Evolutionary conservation across 2,888 invertebrate species (phyloP).

Genomic region (Dryadula phaetusa): DNA sequence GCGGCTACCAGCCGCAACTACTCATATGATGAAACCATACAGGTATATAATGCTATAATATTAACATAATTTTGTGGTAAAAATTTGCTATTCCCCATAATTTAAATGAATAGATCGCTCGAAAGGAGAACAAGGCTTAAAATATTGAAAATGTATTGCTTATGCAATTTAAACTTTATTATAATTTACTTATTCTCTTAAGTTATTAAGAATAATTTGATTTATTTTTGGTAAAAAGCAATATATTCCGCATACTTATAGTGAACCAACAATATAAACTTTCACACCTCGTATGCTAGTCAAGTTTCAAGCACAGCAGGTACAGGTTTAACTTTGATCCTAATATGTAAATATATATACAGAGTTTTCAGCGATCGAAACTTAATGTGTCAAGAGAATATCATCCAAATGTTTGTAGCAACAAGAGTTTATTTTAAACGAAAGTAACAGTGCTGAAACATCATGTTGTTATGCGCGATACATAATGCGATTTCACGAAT

Average conservation of each 20-base stretch:
- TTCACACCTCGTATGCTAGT: slow-evolving; percentile 15
- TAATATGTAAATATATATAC: slow-evolving; percentile 27
- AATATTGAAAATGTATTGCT: too few relatives aligned
- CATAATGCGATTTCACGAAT: slow-evolving; percentile 60
- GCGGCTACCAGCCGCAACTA: slow-evolving; percentile 69
- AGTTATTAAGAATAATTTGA: background rate
- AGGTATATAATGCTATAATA: slow-evolving; percentile 57
- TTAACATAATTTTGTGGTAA: slow-evolving; percentile 43
- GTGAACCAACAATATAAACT: slow-evolving; percentile 9
- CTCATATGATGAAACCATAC: slow-evolving; percentile 79
- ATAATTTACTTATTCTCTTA: too few relatives aligned
- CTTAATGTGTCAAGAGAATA: slow-evolving; percentile 8
- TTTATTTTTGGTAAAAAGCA: background rate
- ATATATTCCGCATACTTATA: background rate
- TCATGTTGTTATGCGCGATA: slow-evolving; percentile 64
- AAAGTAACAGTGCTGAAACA: slow-evolving; percentile 57
- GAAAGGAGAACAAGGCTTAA: too few relatives aligned
- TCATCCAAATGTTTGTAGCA: slow-evolving; percentile 17
- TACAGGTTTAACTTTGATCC: slow-evolving; percentile 6
- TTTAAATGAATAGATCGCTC: too few relatives aligned
- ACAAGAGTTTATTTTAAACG: slow-evolving; percentile 31
- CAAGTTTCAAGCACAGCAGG: background rate
- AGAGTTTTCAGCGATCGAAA: slow-evolving; percentile 32
- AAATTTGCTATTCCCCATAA: background rate
- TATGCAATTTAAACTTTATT: too few relatives aligned